Percentiles rank a stretch among this genome's conserved stretches.
Conservation (phyloP, 92 coral and sea anemone species). For the Palythoa grandiflora region DNA sequence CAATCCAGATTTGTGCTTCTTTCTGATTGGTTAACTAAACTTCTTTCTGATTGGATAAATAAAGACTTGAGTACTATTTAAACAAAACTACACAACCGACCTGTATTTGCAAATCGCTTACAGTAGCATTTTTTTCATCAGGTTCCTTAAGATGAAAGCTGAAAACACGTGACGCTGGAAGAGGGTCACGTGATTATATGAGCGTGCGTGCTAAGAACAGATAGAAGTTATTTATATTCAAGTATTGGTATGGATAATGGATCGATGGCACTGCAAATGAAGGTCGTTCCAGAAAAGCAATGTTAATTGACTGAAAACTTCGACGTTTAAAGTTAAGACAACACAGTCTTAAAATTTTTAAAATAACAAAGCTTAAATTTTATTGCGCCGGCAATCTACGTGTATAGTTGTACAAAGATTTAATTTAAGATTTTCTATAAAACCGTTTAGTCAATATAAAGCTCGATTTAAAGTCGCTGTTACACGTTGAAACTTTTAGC, state of each 20-base stretch:
- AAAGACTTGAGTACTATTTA: neutral
- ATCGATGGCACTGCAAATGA: neutral
- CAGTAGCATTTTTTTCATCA: neutral
- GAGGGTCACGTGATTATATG: slow-evolving; percentile 18
- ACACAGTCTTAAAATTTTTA: neutral
- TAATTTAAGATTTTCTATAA: slow-evolving; percentile 30
- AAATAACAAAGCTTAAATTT: slow-evolving; percentile 10
- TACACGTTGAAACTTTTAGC: too few relatives aligned
- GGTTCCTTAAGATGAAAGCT: slow-evolving; percentile 66
- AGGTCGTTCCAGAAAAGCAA: slow-evolving; percentile 4
- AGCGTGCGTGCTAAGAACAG: slow-evolving; percentile 31
- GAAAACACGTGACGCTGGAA: slow-evolving; percentile 62
- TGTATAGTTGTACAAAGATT: slow-evolving; percentile 31
- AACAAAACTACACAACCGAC: neutral
- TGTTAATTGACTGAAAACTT: neutral
- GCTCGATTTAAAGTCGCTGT: slow-evolving; percentile 19
- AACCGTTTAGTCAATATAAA: slow-evolving; percentile 7
- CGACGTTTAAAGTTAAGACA: neutral
- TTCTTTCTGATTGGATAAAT: neutral
- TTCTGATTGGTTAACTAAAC: neutral
- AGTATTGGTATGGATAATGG: neutral
- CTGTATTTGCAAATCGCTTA: neutral
- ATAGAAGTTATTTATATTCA: slow-evolving; percentile 10
- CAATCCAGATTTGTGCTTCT: neutral
- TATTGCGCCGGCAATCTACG: slow-evolving; percentile 35